Evolutionary conservation across 2,113 vertebrate species (phyloP).

Genomic region (Uropsilus gracilis): DNA sequence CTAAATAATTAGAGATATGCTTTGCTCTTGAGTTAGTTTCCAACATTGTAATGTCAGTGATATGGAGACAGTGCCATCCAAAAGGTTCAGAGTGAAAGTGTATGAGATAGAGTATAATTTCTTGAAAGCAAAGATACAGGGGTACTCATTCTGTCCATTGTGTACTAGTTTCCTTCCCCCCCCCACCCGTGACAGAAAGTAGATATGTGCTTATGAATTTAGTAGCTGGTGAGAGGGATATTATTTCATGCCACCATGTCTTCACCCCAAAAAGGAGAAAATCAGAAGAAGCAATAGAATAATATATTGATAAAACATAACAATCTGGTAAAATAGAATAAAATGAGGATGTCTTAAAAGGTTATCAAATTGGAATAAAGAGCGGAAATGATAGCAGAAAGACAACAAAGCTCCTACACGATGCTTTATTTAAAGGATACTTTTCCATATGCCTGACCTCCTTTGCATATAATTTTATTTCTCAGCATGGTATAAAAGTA

Average conservation of each 20-base stretch:
- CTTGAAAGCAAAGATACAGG: neutral
- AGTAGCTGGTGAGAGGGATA: neutral
- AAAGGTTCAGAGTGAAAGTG: neutral
- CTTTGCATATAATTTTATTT: neutral
- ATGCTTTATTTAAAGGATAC: neutral
- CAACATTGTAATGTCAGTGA: neutral
- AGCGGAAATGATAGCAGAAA: neutral
- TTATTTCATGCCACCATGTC: neutral
- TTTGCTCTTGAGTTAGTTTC: neutral
- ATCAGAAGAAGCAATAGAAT: neutral
- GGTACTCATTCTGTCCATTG: neutral
- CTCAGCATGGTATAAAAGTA: neutral
- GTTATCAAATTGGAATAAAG: neutral
- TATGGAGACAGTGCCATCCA: neutral
- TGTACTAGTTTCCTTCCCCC: neutral
- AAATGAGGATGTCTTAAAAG: neutral
- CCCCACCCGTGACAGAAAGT: neutral
- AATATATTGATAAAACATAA: neutral
- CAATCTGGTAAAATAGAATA: neutral
- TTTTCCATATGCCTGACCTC: neutral
- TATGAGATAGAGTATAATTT: neutral
- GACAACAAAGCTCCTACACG: neutral
- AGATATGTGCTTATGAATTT: neutral
- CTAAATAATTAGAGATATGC: neutral
- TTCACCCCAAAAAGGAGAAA: neutral